A percentile compares a stretch with the other conserved stretches of the same genome.
Evolutionary conservation across 1,140 invertebrate species (phyloP).

Genomic region (Pseudachorutes palmiensis): DNA sequence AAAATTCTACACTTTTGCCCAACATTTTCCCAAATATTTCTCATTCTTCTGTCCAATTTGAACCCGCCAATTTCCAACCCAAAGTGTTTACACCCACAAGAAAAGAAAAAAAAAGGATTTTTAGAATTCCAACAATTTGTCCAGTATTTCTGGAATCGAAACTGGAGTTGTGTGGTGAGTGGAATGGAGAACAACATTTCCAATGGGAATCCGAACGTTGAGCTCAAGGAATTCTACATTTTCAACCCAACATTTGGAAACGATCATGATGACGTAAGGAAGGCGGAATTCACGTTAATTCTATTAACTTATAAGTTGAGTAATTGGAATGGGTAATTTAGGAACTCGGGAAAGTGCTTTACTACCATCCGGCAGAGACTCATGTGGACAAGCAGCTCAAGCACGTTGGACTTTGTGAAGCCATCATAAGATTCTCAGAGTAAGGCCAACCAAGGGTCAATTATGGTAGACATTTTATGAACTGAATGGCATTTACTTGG

Average conservation of each 20-base stretch:
- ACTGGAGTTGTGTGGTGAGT: no score
- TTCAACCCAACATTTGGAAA: conserved; percentile 1
- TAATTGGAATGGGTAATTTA: conserved; percentile 41
- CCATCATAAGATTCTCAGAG: conserved; percentile 84
- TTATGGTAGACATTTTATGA: no score
- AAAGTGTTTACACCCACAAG: no score
- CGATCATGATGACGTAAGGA: conserved; percentile 1
- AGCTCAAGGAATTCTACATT: neutral
- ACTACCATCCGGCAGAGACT: conserved; percentile 65
- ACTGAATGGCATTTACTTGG: neutral
- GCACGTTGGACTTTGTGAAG: conserved; percentile 82
- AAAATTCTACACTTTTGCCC: no score
- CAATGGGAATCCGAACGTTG: neutral
- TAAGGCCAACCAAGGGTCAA: no score
- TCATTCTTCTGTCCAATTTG: no score
- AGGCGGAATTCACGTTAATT: neutral
- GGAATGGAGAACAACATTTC: neutral
- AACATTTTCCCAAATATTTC: no score
- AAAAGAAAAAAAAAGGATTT: no score
- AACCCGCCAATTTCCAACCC: no score
- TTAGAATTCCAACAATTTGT: no score
- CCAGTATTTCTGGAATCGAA: no score
- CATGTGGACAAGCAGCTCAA: conserved; percentile 75
- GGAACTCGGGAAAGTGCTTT: conserved; percentile 84
- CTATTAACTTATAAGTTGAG: neutral